Evolutionary conservation across 2,797 vertebrate genomes (phyloP).

Genomic region (Aselliscus stoliczkanus): DNA sequence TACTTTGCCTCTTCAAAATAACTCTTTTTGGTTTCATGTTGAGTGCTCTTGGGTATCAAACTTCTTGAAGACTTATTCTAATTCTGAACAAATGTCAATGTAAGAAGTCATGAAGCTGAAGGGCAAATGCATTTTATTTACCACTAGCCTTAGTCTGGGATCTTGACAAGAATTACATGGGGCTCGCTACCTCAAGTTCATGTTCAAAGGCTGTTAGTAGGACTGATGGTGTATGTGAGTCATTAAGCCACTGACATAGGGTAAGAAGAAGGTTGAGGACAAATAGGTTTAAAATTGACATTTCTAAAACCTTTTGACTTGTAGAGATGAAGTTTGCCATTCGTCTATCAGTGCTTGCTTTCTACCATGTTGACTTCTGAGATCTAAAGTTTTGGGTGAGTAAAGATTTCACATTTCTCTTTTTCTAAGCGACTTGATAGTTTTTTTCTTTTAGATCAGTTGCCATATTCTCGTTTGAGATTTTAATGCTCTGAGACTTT

Average conservation of each 20-base stretch:
- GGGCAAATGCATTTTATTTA: neutral
- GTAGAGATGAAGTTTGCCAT: neutral
- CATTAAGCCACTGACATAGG: neutral
- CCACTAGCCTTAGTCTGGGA: neutral
- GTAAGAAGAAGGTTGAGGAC: neutral
- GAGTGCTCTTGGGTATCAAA: neutral
- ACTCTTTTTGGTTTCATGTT: neutral
- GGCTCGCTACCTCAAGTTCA: neutral
- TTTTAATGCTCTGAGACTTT: neutral
- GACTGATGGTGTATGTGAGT: neutral
- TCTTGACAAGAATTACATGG: neutral
- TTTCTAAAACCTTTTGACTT: neutral
- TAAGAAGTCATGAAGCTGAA: neutral
- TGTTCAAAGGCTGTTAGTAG: neutral
- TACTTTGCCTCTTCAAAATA: neutral
- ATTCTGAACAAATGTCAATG: neutral
- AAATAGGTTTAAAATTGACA: neutral
- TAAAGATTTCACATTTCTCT: neutral
- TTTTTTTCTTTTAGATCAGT: neutral
- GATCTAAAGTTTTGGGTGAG: neutral
- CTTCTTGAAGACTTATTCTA: neutral
- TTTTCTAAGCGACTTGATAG: neutral
- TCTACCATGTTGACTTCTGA: neutral
- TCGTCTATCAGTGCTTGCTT: neutral
- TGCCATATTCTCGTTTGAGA: neutral